Conservation (phyloP, 2,888 invertebrate species). For the Caenorhabditis panamensis region DNA sequence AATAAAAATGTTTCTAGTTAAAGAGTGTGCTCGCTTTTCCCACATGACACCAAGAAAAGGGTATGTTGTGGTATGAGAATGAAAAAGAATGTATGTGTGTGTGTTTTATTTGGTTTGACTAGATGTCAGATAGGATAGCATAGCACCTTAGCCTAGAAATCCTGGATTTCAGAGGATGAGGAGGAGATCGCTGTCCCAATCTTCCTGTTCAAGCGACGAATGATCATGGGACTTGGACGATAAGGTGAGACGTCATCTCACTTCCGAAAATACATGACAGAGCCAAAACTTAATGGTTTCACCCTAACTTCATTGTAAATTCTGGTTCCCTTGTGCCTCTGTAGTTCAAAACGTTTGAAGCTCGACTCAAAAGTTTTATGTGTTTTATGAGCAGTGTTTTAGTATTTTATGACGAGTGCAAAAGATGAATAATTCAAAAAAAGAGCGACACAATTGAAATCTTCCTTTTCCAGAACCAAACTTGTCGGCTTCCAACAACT, state of each 20-base stretch:
- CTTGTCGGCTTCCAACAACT: conserved; percentile 12
- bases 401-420: conserved; percentile 57
- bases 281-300: conserved; percentile 22
- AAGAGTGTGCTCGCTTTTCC: neutral
- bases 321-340: conserved; percentile 7
- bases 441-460: conserved; percentile 29
- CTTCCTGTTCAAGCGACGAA: conserved; percentile 26
- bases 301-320: conserved; percentile 28
- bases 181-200: conserved; percentile 11
- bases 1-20: conserved; percentile 57
- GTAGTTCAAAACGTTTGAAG: conserved; percentile 7
- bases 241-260: conserved; percentile 15
- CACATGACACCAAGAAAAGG: neutral
- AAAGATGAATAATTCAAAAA: conserved; percentile 46
- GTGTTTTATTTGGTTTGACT: neutral
- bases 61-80: neutral
- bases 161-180: conserved; percentile 22
- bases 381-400: conserved; percentile 51
- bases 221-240: conserved; percentile 53
- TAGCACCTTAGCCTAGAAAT: neutral
- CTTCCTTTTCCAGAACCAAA: neutral
- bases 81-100: neutral
- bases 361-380: conserved; percentile 32
- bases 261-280: neutral
- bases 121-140: neutral